Conservation (phyloP, 2,113 vertebrate species). For the Salminus brasiliensis region DNA sequence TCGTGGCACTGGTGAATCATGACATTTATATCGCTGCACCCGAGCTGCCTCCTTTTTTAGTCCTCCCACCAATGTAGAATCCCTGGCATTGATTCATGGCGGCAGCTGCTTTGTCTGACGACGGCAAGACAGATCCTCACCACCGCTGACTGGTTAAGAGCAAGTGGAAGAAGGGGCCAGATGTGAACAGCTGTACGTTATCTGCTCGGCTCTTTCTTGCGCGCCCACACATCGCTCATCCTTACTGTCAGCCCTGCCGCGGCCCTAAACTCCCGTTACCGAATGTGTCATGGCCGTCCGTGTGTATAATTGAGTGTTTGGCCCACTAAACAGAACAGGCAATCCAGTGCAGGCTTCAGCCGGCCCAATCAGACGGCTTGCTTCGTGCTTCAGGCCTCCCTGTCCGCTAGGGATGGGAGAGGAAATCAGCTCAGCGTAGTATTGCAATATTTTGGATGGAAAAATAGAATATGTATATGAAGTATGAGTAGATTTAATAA, state of each 20-base stretch:
- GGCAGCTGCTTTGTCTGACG: conserved; percentile 38
- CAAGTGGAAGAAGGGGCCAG: conserved; percentile 33
- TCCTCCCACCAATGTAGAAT: conserved; percentile 35
- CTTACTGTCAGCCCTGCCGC: conserved; percentile 43
- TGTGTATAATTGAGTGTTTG: conserved; percentile 56
- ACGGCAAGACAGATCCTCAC: conserved; percentile 46
- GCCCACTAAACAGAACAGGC: conserved; percentile 52
- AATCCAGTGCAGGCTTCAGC: conserved; percentile 37
- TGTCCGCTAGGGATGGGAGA: background rate
- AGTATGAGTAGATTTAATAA: too few species aligned
- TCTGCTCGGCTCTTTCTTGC: conserved; percentile 21
- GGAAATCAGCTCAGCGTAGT: background rate
- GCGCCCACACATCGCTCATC: conserved; percentile 34
- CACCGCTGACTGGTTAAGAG: conserved; percentile 34
- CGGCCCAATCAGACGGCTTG: conserved; percentile 28
- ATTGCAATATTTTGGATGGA: background rate
- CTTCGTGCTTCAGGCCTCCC: conserved; percentile 3
- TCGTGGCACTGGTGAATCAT: conserved; percentile 26
- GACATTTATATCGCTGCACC: conserved; percentile 31
- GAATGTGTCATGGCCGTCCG: conserved; percentile 41
- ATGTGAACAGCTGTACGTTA: conserved; percentile 51
- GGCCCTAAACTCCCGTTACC: conserved; percentile 41
- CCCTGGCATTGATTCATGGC: conserved; percentile 53
- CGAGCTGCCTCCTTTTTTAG: conserved; percentile 35
- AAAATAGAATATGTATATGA: too few species aligned